phyloP scores from a whole-genome alignment of 2,888 invertebrate species.

The Melieria picta region DNA sequence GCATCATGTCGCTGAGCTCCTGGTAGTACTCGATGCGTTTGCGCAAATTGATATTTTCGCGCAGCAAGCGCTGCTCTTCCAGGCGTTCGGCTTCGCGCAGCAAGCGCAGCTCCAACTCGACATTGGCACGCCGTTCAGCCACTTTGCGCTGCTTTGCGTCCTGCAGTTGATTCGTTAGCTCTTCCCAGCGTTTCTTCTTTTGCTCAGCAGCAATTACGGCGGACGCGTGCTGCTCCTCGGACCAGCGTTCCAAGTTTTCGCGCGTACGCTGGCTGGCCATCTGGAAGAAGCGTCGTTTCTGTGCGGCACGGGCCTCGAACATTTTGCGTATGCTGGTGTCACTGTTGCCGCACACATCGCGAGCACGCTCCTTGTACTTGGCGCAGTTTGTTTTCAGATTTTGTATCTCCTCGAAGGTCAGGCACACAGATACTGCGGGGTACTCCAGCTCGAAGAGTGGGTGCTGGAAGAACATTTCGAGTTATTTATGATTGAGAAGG shows the following conservation, averaged over 20 bases:
- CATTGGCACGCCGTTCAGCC: conserved; percentile 53
- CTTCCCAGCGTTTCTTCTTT: conserved; percentile 52
- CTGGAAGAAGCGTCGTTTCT: conserved; percentile 68
- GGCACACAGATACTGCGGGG: conserved; percentile 59
- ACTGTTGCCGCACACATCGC: conserved; percentile 67
- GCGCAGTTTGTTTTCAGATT: conserved; percentile 47
- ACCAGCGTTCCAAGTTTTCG: conserved; percentile 58
- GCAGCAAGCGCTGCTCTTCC: conserved; percentile 52
- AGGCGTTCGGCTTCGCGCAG: conserved; percentile 51
- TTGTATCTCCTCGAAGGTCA: conserved; percentile 57
- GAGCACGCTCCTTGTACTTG: conserved; percentile 50
- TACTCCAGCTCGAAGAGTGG: conserved; percentile 56
- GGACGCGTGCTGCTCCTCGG: conserved; percentile 47
- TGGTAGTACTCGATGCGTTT: conserved; percentile 58
- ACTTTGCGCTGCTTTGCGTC: conserved; percentile 54
- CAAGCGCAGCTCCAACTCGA: conserved; percentile 54
- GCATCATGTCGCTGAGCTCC: conserved; percentile 51
- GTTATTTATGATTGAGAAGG: not conserved
- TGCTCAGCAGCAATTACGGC: conserved; percentile 46
- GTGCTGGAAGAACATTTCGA: conserved; percentile 49
- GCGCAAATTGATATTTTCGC: conserved; percentile 53
- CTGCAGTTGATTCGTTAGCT: conserved; percentile 54
- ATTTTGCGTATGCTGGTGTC: conserved; percentile 68
- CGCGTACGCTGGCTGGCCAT: conserved; percentile 67
- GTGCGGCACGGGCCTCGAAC: conserved; percentile 67